These are phyloP conservation scores for Zaprionus africanus DNA, from an alignment of 1,140 invertebrate genomes.

Conservation along the genomic window DNA sequence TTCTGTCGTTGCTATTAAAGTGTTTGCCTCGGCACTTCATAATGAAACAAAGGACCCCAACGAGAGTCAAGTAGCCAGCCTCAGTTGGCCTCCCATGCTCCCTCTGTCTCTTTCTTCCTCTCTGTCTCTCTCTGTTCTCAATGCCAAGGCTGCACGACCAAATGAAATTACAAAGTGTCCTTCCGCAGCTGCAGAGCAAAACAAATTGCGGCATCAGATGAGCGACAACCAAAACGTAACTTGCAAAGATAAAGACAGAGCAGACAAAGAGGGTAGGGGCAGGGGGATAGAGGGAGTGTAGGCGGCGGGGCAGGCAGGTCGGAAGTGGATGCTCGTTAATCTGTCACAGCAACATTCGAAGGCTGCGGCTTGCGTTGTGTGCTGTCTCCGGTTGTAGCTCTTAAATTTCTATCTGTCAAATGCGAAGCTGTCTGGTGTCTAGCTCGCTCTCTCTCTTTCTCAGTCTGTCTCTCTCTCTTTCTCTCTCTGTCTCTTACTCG, in stretches of 20 bases:
- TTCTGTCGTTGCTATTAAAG: conserved; percentile 1
- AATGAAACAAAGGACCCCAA: not conserved
- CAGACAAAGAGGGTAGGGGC: not conserved
- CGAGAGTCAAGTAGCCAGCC: conserved; percentile 1
- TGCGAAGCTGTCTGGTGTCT: conserved; percentile 8
- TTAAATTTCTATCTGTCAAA: conserved; percentile 35
- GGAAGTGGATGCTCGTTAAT: conserved; percentile 47
- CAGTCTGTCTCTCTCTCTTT: not conserved
- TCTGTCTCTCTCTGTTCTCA: conserved; percentile 14
- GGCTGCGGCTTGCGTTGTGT: conserved; percentile 5
- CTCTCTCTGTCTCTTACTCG: not conserved
- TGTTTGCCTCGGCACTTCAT: conserved; percentile 10
- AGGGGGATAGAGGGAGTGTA: not conserved
- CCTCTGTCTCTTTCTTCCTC: not conserved
- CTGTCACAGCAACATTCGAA: conserved; percentile 43
- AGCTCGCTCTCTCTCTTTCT: not conserved
- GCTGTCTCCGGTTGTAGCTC: conserved; percentile 10
- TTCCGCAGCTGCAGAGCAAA: conserved; percentile 43
- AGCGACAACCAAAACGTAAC: conserved; percentile 6
- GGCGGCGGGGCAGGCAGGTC: not conserved
- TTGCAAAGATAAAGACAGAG: conserved; percentile 12
- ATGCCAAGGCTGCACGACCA: conserved; percentile 50
- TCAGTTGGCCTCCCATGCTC: not conserved
- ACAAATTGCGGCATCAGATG: conserved; percentile 55
- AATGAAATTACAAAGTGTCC: conserved; percentile 74